Base-by-base conservation (phyloP, 2,888 invertebrate genomes). In the Andrena trimmerana region DNA sequence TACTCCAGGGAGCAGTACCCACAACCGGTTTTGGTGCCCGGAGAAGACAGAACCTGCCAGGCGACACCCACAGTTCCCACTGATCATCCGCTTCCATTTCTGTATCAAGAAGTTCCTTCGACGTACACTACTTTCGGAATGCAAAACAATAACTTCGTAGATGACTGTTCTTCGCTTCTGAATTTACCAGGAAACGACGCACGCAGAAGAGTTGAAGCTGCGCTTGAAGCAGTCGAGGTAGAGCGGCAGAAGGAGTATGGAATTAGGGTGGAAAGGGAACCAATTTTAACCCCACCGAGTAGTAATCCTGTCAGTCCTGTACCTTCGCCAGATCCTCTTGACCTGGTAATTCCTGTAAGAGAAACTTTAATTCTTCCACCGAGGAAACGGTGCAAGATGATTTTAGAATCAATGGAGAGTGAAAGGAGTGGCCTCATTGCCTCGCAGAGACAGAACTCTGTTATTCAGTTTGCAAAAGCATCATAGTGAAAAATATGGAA, bases 401-500 rank as follows among this genome's bases (percentile, higher is more conserved):
- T 96, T 93, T 95, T 96, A 94, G 96, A 96, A 94, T 96, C 95
- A 90, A 96, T 95, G 96, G 95, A 95, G 87, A 92, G 90, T 78
- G 94, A 94, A 50, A 91, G 93, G 59, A 92, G 90, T 52, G 90
- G 90, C 50, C 80, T 91, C 42, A 82, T 91, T 7, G 93, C 94
- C 16, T 91, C 92, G 16, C 93, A 94, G 73, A 93, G 94, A 76
- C 94, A 95, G 93, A 96, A 95, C 92, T 97, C 98, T 2, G 98
- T 98, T 67, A 98, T 98, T 92, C 97, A 97, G 89, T 98, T 97
- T 92, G 98, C 98, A 24, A 96, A 96, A 87, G 96, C 97, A 91
- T 89, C 89, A 80, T 89, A 89, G 86, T 86, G 71, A 57, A 81
- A 20, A n/a, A 42, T 27, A 1, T 48, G 10, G 8, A 50, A 42